phyloP scores from a whole-genome alignment of 2,888 invertebrate genomes.

The Yponomeuta evonymella region DNA sequence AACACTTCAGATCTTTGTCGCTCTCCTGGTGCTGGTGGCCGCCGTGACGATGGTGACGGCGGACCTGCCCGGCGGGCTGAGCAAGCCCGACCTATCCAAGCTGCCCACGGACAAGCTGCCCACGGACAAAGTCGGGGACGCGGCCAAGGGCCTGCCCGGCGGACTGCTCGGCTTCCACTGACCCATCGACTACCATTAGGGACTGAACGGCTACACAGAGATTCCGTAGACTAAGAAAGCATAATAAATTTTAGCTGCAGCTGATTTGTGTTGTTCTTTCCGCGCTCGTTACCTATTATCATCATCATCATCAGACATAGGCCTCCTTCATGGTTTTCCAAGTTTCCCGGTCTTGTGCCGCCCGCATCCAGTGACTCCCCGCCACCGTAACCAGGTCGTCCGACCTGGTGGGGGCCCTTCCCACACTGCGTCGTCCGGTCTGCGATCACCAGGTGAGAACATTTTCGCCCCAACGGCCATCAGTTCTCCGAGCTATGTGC shows the following conservation, averaged over 20 bases:
- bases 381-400: no score
- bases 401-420: no score
- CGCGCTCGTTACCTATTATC: not conserved
- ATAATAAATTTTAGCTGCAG: not conserved
- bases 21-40: constrained; percentile 43
- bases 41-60: constrained; percentile 29
- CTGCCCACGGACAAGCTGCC: constrained; percentile 26
- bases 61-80: constrained; percentile 36
- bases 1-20: constrained; percentile 22
- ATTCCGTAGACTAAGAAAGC: not conserved
- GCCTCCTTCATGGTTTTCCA: no score
- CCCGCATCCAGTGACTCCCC: no score
- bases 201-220: not conserved
- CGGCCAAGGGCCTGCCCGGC: constrained; percentile 29
- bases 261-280: not conserved
- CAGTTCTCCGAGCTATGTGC: no score
- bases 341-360: no score
- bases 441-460: no score
- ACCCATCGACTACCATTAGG: not conserved
- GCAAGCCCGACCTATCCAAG: constrained; percentile 30
- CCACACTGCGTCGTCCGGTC: no score
- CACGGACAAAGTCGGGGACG: constrained; percentile 28
- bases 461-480: no score
- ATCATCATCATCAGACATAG: no score
- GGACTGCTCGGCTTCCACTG: not conserved